Conservation (phyloP, 2,113 vertebrate species). For the Hemiprocne comata region DNA sequence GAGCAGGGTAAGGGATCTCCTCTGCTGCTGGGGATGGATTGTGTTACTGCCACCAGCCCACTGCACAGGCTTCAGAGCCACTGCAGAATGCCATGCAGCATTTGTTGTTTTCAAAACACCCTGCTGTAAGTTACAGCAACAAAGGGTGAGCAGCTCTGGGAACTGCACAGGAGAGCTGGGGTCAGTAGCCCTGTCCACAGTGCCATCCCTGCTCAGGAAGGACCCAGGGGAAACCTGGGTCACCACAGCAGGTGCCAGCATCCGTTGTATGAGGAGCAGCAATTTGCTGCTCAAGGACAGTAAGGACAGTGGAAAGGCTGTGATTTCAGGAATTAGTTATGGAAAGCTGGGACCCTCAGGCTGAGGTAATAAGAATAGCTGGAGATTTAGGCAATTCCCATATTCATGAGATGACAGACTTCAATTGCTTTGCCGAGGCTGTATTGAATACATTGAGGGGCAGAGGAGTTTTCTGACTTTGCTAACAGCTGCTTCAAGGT, state of each 20-base stretch:
- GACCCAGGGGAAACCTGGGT: not conserved
- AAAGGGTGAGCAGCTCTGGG: not conserved
- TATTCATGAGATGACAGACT: slow-evolving; percentile 47
- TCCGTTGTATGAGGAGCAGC: not conserved
- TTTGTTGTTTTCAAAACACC: not conserved
- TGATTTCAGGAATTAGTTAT: slow-evolving; percentile 29
- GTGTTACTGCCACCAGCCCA: not conserved
- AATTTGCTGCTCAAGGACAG: slow-evolving; percentile 22
- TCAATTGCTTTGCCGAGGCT: slow-evolving; percentile 30
- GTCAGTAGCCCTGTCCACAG: not conserved
- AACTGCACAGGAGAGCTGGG: not conserved
- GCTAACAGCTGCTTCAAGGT: slow-evolving; percentile 60
- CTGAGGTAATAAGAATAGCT: slow-evolving; percentile 58
- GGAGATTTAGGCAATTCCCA: slow-evolving; percentile 52
- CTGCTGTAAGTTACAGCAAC: not conserved
- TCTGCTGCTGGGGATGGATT: not conserved
- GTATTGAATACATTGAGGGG: slow-evolving; percentile 1
- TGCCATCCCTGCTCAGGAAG: not conserved
- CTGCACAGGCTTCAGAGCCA: not conserved
- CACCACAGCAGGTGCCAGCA: not conserved
- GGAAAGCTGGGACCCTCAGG: slow-evolving; percentile 52
- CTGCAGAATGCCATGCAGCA: not conserved
- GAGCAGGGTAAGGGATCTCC: not conserved
- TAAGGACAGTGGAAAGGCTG: slow-evolving; percentile 2
- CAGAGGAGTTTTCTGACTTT: slow-evolving; percentile 19